phyloP scores from a whole-genome alignment of 2,113 vertebrate genomes.

The Lycaon pictus region DNA sequence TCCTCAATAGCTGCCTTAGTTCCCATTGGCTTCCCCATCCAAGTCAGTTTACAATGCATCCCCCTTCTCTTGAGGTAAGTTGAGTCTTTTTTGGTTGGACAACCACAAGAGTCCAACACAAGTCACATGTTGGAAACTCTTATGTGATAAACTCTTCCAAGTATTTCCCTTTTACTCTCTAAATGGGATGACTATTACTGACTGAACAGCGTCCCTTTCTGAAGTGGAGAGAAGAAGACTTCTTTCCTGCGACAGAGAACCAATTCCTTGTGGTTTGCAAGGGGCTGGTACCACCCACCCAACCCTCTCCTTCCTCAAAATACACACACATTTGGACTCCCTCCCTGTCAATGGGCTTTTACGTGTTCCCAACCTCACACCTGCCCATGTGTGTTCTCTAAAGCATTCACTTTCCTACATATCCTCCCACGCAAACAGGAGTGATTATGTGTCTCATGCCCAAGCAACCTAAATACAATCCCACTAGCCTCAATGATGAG shows the following conservation, averaged over 20 bases:
- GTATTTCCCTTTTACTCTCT: background rate
- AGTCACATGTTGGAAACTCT: background rate
- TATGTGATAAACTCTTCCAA: background rate
- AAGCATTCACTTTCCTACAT: slow-evolving; percentile 25
- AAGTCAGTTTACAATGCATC: background rate
- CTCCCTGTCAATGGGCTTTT: background rate
- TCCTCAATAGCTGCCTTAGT: background rate
- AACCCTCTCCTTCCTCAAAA: background rate
- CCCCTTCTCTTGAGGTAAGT: background rate
- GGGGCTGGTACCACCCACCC: background rate
- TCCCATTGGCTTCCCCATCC: background rate
- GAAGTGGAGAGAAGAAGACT: background rate
- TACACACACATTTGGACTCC: background rate
- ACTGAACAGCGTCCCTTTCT: background rate
- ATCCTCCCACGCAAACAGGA: background rate
- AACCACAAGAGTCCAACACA: background rate
- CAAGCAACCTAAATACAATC: background rate
- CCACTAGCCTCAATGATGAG: background rate
- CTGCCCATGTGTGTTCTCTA: background rate
- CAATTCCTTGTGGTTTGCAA: background rate
- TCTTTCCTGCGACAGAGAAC: background rate
- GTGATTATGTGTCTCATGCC: background rate
- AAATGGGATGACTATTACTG: background rate
- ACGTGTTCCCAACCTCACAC: background rate
- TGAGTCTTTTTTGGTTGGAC: background rate